Conservation (phyloP, 2,888 invertebrate species). For the Brassicogethes aeneus region DNA sequence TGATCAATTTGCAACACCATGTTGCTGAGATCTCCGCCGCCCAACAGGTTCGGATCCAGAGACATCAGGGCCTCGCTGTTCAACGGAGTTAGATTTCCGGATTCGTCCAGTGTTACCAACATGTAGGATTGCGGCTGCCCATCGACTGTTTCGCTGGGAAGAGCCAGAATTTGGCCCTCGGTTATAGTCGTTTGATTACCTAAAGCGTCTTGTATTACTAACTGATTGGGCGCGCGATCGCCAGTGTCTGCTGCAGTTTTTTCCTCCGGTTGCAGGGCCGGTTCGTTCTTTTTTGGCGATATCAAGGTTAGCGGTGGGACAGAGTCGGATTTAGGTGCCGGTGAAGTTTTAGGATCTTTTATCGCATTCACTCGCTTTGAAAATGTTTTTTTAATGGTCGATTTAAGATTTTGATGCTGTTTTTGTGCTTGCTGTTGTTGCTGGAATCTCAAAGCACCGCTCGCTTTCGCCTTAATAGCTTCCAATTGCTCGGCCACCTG, state of each 20-base stretch:
- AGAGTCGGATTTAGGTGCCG: conserved; percentile 5
- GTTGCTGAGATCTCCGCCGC: conserved; percentile 44
- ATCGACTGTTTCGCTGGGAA: conserved; percentile 64
- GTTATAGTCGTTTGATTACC: conserved; percentile 42
- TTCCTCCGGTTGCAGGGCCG: conserved; percentile 11
- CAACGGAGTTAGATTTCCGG: conserved; percentile 60
- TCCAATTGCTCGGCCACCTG: conserved; percentile 39
- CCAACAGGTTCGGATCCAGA: conserved; percentile 43
- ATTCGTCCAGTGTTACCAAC: conserved; percentile 62
- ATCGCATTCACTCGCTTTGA: conserved; percentile 12
- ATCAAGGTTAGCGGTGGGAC: conserved; percentile 30
- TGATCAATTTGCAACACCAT: conserved; percentile 47
- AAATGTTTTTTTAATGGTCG: conserved; percentile 8
- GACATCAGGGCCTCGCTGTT: conserved; percentile 60
- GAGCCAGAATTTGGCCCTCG: conserved; percentile 59
- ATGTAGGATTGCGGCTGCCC: conserved; percentile 66
- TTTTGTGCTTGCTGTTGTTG: conserved; percentile 15
- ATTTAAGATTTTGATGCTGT: conserved; percentile 4
- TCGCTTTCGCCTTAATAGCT: conserved; percentile 38
- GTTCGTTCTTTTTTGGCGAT: conserved; percentile 21
- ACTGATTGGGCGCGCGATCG: conserved; percentile 33
- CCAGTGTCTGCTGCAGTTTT: conserved; percentile 3
- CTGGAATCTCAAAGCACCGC: conserved; percentile 19
- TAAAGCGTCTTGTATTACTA: conserved; percentile 38
- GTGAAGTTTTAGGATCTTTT: conserved; percentile 1